Conservation (phyloP, 2,113 vertebrate genomes). For the Zosterops lateralis region DNA sequence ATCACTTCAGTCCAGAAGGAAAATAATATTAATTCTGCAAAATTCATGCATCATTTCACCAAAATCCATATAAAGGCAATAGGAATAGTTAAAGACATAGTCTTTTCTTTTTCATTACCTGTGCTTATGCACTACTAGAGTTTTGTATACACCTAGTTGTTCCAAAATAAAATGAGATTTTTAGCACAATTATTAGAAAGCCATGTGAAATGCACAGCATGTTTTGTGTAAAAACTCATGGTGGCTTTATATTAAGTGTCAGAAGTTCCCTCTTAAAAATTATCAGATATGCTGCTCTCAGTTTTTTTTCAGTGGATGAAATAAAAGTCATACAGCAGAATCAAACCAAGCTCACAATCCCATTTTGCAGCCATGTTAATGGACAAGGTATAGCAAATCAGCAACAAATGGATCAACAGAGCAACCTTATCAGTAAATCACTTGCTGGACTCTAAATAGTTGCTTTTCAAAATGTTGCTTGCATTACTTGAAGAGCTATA, state of each 20-base stretch:
- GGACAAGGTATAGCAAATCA: slow-evolving; percentile 6
- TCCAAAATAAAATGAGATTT: not conserved
- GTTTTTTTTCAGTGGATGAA: not conserved
- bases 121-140: not conserved
- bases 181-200: not conserved
- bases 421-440: slow-evolving; percentile 16
- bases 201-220: not conserved
- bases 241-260: not conserved
- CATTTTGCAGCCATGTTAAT: not conserved
- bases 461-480: slow-evolving; percentile 28
- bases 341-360: not conserved
- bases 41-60: not conserved
- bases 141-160: not conserved
- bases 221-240: not conserved
- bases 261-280: not conserved
- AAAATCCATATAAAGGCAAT: not conserved
- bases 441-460: not conserved
- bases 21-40: not conserved
- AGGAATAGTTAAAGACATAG: not conserved
- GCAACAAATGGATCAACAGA: not conserved
- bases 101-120: not conserved
- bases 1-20: not conserved
- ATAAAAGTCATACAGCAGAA: not conserved
- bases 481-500: slow-evolving; percentile 1
- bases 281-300: not conserved